phyloP scores from a whole-genome alignment of 2,888 invertebrate species.

The Agonopterix arenella region DNA sequence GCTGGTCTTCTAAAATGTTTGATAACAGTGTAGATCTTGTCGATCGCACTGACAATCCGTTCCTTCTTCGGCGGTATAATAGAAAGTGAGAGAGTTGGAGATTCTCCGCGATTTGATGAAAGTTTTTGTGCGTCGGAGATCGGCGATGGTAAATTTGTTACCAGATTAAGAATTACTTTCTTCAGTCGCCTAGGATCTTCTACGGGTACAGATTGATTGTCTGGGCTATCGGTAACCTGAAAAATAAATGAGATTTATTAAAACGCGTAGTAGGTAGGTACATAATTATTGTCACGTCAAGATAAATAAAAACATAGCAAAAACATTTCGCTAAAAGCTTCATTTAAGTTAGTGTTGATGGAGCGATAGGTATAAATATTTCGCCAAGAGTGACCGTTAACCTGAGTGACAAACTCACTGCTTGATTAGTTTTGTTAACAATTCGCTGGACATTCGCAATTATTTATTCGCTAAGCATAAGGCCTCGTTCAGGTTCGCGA shows the following conservation, averaged over 20 bases:
- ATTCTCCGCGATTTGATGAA: conserved; percentile 7
- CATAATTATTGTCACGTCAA: no score
- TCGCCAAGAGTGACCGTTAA: no score
- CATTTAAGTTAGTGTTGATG: no score
- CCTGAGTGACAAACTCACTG: no score
- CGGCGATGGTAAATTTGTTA: conserved; percentile 49
- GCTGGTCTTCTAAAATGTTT: conserved; percentile 11
- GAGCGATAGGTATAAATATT: no score
- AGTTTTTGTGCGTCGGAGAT: conserved; percentile 11
- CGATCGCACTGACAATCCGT: conserved; percentile 49
- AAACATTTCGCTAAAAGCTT: no score
- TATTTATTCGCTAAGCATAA: no score
- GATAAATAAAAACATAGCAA: no score
- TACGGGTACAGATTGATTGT: conserved; percentile 43
- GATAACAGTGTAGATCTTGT: conserved; percentile 50
- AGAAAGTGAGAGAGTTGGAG: conserved; percentile 23
- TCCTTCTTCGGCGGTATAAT: conserved; percentile 52
- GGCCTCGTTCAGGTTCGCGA: no score
- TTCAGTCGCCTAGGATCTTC: conserved; percentile 83
- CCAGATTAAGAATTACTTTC: conserved; percentile 81
- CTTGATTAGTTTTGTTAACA: no score
- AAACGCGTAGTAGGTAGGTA: no score
- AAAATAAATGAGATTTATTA: conserved; percentile 5
- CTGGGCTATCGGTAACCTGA: conserved; percentile 20
- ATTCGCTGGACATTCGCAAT: no score